Evolutionary conservation across 2,888 invertebrate genomes (phyloP), one percentile per base, ranked within the genome.

Genomic region (Epirrhoe alternata): DNA sequence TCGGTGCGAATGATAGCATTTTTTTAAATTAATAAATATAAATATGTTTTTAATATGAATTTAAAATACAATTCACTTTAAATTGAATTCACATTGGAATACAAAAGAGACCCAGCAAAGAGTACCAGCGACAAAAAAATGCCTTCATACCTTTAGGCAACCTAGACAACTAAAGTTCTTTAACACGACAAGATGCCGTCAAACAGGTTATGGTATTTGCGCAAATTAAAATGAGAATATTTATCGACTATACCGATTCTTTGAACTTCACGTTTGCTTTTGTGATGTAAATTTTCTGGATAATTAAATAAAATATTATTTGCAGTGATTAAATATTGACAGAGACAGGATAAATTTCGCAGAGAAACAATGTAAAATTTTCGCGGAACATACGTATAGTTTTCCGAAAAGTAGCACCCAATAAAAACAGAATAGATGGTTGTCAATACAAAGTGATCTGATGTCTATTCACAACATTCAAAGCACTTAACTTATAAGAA

Each of bases 161-260:
- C 61, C 54, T 68, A 68, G 64, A 64, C 64, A 61, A 64, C 64
- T 51, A 24, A 61, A 64, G 68, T 68, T 67, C 64, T 57, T 64
- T 61, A 57, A 61, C 64, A 63, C 59, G 67, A 68, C 69, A 38
- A 69, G 68, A 69, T 67, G 69, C 66, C 63, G 64, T 60, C 64
- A 69, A 70, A 70, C 70, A 54, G 64, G 69, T 74, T 69, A 64
- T 66, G 64, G 67, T 68, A 67, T 71, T 72, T 72, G 69, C 66
- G 64, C 68, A 71, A 72, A 74, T 71, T 68, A 61, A 71, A 68
- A 72, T 63, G 64, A 72, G 66, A 71, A 66, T 70, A 70, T 66
- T 69, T 67, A 67, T 54, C 33, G 65, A 60, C 64, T 68, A 58
- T 24, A 17, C 38, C 47, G 57, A 67, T 71, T 70, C 67, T 69